Evolutionary conservation across 2,888 invertebrate species (phyloP), one percentile per base, ranked within the genome.

Genomic region (Dryocosmus kuriphilus): DNA sequence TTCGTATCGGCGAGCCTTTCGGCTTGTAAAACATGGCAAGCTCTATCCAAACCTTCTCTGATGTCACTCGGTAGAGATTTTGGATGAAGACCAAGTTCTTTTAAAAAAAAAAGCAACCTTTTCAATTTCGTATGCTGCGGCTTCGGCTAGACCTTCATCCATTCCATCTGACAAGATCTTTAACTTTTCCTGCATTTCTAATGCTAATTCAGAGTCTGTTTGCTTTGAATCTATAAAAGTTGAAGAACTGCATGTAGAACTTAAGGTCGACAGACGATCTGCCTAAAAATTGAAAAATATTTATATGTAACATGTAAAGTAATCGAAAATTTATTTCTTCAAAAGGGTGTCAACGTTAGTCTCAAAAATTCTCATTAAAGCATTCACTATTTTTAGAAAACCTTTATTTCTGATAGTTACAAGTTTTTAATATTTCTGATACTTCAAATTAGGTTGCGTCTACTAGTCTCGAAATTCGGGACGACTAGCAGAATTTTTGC

Each of bases 131-230:
- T 85, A 83, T 16, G 83, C 82, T 22, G 78, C 71, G 77, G 88
- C 87, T 78, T 90, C 90, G 8, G 90, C 86, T 9, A 78, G 85
- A 6, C 87, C 87, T 76, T 89, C 89, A 46, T 84, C 79, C 11
- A 88, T 84, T 61, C 85, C 89, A 75, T 85, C 83, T 11, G 81
- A 74, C 2, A 91, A 76, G 11, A 80, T 27, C 41, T 85, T 81
- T 6, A 88, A 74, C 71, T 85, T 83, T 6, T 22, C 63, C 1
- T 77, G 65, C 24, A 83, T 80, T 19, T 81, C 79, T 0, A 32
- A 16, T 0, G 57, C 74, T 46, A 78, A 62, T 14, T 55, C 74
- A 8, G 51, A 71, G 11, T 80, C 78, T 0, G 30, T 16, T 71
- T 71, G 71, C 9, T 46, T 27, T 16, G 71, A 71, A 27, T 71